Conservation (phyloP, 1,140 invertebrate genomes). For the Drosophila takahashii region DNA sequence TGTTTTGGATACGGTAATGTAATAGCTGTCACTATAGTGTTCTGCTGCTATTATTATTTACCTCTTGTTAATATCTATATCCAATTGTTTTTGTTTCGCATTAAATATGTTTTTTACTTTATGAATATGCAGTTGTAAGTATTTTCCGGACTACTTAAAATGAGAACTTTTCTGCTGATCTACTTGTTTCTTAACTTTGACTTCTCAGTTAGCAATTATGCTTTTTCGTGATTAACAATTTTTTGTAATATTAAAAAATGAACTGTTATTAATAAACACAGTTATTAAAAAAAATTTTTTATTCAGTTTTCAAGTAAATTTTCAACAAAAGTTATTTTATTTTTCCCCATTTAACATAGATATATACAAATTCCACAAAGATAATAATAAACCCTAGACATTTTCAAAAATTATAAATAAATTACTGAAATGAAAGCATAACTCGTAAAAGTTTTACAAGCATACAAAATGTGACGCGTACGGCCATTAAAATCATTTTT, state of each 20-base stretch:
- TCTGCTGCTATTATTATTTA: too few relatives aligned
- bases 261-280: background rate
- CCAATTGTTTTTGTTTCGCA: background rate
- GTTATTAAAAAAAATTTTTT: too few relatives aligned
- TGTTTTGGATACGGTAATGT: too few relatives aligned
- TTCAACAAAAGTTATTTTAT: too few relatives aligned
- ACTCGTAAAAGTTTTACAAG: slow-evolving; percentile 52
- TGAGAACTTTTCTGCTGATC: slow-evolving; percentile 2
- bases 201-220: slow-evolving; percentile 20
- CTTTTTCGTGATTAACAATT: background rate
- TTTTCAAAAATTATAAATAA: slow-evolving; percentile 42
- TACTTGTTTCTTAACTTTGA: slow-evolving; percentile 25
- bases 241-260: background rate
- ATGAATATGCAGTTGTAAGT: background rate
- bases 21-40: too few relatives aligned
- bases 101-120: background rate
- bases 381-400: slow-evolving; percentile 24
- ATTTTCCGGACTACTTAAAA: too few relatives aligned
- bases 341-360: too few relatives aligned
- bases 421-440: slow-evolving; percentile 37
- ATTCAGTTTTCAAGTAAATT: too few relatives aligned
- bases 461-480: slow-evolving; percentile 47
- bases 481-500: slow-evolving; percentile 61
- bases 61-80: background rate
- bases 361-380: background rate